A percentile compares a stretch with the other conserved stretches of the same genome.
Evolutionary conservation across 2,888 invertebrate genomes (phyloP).

Genomic region (Sinodicranocentrus sp.): DNA sequence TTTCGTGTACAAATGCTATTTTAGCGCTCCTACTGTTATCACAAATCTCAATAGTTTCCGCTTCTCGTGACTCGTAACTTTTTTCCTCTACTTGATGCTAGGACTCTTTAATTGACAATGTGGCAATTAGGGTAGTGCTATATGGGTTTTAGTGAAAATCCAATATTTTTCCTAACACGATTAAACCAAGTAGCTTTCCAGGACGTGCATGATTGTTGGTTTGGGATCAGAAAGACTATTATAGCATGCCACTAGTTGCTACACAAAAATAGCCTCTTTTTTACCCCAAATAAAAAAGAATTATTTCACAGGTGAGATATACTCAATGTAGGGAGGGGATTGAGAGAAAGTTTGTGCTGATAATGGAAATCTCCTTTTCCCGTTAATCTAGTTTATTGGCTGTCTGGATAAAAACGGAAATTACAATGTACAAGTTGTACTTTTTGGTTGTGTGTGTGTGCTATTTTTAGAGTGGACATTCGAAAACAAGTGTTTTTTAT

Average conservation of each 20-base stretch:
- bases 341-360: not conserved
- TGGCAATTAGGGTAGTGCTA: constrained; percentile 31
- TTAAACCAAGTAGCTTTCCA: constrained; percentile 1
- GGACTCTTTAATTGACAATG: constrained; percentile 54
- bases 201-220: not conserved
- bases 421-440: no score
- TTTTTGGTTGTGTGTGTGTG: no score
- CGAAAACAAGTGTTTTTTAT: no score
- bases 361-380: no score
- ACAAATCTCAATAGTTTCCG: constrained; percentile 45
- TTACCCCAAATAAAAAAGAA: no score
- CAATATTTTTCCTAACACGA: not conserved
- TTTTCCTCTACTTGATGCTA: not conserved
- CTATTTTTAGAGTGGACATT: no score
- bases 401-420: no score
- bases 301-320: not conserved
- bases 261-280: not conserved
- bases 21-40: constrained; percentile 29
- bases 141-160: not conserved
- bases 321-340: not conserved
- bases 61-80: constrained; percentile 54
- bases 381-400: no score
- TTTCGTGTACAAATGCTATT: constrained; percentile 39
- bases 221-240: no score
- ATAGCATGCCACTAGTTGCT: constrained; percentile 48